Conservation (phyloP, 2,113 vertebrate genomes). For the Oncorhynchus masou region DNA sequence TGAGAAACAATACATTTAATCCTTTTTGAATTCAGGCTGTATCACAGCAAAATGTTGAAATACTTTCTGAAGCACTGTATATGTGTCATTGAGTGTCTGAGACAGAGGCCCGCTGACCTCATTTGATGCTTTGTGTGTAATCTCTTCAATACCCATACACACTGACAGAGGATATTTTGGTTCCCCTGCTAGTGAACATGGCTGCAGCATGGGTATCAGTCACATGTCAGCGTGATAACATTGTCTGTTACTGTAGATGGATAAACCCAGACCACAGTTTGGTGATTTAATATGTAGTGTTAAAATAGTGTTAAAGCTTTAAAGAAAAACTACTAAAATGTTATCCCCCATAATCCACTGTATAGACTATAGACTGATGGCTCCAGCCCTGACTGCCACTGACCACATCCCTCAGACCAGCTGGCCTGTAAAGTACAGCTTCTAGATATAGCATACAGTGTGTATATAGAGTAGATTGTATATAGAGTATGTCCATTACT, state of each 20-base stretch:
- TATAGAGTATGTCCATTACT: too few species aligned
- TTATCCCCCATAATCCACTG: too few species aligned
- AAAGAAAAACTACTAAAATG: not conserved
- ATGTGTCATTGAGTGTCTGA: not conserved
- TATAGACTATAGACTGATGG: too few species aligned
- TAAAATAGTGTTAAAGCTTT: slow-evolving; percentile 38
- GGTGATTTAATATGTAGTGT: slow-evolving; percentile 49
- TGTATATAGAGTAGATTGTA: too few species aligned
- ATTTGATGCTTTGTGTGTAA: not conserved
- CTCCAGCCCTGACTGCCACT: too few species aligned
- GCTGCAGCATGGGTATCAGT: not conserved
- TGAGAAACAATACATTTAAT: too few species aligned
- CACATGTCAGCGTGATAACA: not conserved
- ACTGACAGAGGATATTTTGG: not conserved
- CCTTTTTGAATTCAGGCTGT: too few species aligned
- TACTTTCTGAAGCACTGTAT: too few species aligned
- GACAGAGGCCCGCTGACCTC: not conserved
- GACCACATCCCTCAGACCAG: too few species aligned
- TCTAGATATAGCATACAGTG: too few species aligned
- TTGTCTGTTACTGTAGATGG: not conserved
- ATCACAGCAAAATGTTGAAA: too few species aligned
- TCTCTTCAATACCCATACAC: not conserved
- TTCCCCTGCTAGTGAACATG: not conserved
- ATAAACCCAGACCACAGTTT: not conserved
- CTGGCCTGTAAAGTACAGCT: too few species aligned